Evolutionary conservation across 2,888 invertebrate genomes (phyloP).

Genomic region (Drosophila koepferae): DNA sequence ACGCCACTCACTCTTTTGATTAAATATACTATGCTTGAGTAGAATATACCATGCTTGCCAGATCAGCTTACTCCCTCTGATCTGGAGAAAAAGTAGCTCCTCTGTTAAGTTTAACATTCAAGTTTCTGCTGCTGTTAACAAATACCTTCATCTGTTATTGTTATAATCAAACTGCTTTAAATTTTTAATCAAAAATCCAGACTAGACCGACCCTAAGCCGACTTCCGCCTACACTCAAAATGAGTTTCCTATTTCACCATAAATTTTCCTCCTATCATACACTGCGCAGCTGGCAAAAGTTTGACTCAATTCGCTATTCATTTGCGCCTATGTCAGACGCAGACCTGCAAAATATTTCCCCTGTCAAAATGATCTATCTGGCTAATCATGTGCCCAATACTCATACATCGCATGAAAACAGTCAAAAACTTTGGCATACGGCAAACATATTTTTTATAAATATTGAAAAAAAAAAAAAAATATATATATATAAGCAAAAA

Average conservation of each 20-base stretch:
- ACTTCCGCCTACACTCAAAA: not conserved
- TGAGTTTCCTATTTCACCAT: not conserved
- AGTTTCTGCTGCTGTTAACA: not conserved
- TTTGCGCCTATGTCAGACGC: slow-evolving; percentile 31
- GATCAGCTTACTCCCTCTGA: too few relatives aligned
- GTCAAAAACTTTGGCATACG: slow-evolving; percentile 22
- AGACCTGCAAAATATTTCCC: slow-evolving; percentile 44
- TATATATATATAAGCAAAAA: slow-evolving; percentile 14
- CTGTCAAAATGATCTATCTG: slow-evolving; percentile 70
- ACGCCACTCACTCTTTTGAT: too few relatives aligned
- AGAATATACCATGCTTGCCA: too few relatives aligned
- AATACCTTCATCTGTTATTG: not conserved
- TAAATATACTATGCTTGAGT: too few relatives aligned
- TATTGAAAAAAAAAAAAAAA: slow-evolving; percentile 52
- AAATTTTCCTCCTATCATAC: not conserved
- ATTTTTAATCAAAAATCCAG: not conserved
- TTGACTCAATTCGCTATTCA: slow-evolving; percentile 15
- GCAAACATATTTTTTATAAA: slow-evolving; percentile 62
- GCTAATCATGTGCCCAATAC: slow-evolving; percentile 56
- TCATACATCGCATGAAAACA: slow-evolving; percentile 4
- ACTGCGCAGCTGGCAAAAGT: slow-evolving; percentile 17
- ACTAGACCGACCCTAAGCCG: not conserved
- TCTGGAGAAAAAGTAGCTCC: not conserved
- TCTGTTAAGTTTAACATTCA: not conserved
- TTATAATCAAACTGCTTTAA: not conserved